These are phyloP conservation scores for Leucosticte australis DNA, from an alignment of 2,113 vertebrate genomes.

Conservation along the genomic window DNA sequence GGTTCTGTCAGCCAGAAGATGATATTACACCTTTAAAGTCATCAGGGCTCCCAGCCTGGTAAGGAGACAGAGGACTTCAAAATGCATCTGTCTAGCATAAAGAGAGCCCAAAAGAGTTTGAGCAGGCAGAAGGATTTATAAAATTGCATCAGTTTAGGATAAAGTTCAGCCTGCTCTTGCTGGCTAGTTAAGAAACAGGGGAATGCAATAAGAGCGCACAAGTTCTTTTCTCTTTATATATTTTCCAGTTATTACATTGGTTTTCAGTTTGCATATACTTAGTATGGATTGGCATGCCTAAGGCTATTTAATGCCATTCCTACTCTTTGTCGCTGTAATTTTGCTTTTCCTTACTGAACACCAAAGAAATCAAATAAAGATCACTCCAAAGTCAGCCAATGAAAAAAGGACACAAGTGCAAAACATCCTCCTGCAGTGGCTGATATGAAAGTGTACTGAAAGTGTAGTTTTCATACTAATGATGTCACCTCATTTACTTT, in stretches of 20 bases:
- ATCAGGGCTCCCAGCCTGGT: neutral
- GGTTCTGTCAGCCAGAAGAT: constrained; percentile 7
- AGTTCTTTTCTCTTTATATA: neutral
- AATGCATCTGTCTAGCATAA: neutral
- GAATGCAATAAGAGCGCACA: neutral
- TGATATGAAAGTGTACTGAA: neutral
- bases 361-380: neutral
- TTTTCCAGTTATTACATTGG: neutral
- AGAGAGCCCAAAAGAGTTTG: neutral
- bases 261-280: neutral
- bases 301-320: neutral
- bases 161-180: neutral
- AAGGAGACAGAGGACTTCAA: neutral
- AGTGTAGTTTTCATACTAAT: neutral
- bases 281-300: neutral
- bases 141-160: neutral
- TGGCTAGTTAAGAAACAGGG: neutral
- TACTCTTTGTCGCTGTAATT: neutral
- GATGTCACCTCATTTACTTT: neutral
- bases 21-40: neutral
- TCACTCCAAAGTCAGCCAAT: neutral
- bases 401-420: neutral
- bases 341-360: neutral
- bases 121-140: neutral
- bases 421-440: neutral